Base-by-base conservation (phyloP, 2,797 vertebrate genomes). In the Cetoscarus ocellatus region DNA sequence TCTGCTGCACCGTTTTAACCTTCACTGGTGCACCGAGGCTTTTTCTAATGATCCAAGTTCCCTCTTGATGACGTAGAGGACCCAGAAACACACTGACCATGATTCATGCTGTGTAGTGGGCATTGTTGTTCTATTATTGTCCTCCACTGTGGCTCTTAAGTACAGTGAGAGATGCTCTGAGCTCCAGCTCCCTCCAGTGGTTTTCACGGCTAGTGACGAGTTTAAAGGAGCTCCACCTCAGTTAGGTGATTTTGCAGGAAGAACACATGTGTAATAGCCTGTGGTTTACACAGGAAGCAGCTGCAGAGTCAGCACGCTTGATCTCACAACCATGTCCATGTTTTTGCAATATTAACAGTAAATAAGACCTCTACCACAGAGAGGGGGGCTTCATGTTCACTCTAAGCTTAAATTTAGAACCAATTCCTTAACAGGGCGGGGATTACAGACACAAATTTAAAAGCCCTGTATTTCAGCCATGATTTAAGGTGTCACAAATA, bases 281-380 rank as follows among this genome's bases (percentile, higher is more conserved):
- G 1, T 70, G 49, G 44, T 73, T 82, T 64, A 17, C 14, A 77
- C 84, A 89, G 88, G 88, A 90, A 90, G 79, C 86, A 90, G 84
- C 49, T 85, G 86, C 83, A 64, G 57, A 43, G 18, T 50, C 53
- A 51, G 8, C 65, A 69, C 17, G 36, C 72, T 57, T 65, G 51
- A 71, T 58, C 52, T 68, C 55, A 60, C 3, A 27, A 47, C 63
- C 52, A 39, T 71, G 54, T 61, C 57, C 60, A 43, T n/a, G 3
- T 11, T 48, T 57, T n/a, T 44, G 13, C n/a, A 1, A 5, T 17
- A 7, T 54, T 61, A 10, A 15, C n/a, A 49, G 27, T 9, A 55
- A 57, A 43, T 34, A 27, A 6, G 44, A 35, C 34, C 14, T 36
- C 10, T n/a, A n/a, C 3, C 17, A 39, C 38, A 54, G 9, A 42